Percentiles rank a stretch among this genome's conserved stretches.
Evolutionary conservation across 2,113 vertebrate genomes (phyloP).

Genomic region (Ursus arctos): DNA sequence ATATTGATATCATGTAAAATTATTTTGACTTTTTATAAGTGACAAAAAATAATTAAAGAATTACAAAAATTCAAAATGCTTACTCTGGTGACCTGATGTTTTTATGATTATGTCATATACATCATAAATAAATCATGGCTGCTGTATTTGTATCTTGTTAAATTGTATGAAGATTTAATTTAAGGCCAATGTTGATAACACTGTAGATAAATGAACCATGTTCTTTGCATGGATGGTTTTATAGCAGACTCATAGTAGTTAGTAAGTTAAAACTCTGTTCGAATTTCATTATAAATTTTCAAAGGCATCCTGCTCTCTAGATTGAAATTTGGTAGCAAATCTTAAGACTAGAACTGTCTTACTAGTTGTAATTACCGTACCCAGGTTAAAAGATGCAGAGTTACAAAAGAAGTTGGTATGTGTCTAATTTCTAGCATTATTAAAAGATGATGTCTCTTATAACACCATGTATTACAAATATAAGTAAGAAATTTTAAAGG

Average conservation of each 20-base stretch:
- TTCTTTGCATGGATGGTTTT: slow-evolving; percentile 62
- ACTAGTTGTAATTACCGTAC: slow-evolving; percentile 45
- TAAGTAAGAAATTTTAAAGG: neutral
- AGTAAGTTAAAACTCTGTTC: slow-evolving; percentile 46
- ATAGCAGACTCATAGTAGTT: neutral
- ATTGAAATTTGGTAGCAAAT: slow-evolving; percentile 52
- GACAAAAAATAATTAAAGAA: slow-evolving; percentile 60
- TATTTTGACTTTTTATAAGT: slow-evolving; percentile 54
- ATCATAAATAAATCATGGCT: slow-evolving; percentile 53
- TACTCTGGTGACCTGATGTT: slow-evolving; percentile 25
- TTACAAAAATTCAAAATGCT: slow-evolving; percentile 34
- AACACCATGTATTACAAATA: neutral
- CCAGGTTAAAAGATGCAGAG: slow-evolving; percentile 15
- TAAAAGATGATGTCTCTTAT: slow-evolving; percentile 36
- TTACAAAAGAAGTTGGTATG: slow-evolving; percentile 17
- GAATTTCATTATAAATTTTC: slow-evolving; percentile 48
- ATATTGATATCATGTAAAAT: slow-evolving; percentile 58
- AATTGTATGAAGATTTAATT: slow-evolving; percentile 66
- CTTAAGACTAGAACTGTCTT: neutral
- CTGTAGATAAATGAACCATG: slow-evolving; percentile 48
- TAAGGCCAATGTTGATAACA: slow-evolving; percentile 51
- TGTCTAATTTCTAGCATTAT: neutral
- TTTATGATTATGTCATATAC: slow-evolving; percentile 59
- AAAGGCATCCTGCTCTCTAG: neutral
- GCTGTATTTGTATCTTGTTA: slow-evolving; percentile 56